A percentile compares a stretch with the other conserved stretches of the same genome.
Evolutionary conservation across 2,888 invertebrate species (phyloP).

Genomic region (Germaria angustata): DNA sequence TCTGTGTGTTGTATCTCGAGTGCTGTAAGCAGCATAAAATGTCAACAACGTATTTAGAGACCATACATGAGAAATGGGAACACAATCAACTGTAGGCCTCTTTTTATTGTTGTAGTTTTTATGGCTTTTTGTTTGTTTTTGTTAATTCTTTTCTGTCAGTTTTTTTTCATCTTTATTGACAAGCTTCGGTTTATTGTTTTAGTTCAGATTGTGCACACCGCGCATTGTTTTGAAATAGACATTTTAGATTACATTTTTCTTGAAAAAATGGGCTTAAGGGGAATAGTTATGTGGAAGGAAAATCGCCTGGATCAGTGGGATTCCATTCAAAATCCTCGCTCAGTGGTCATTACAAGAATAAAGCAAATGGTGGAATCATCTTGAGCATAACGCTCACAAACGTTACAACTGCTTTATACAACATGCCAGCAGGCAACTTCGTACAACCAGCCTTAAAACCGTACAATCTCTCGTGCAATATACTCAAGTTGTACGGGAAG

Average conservation of each 20-base stretch:
- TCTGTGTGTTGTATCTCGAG: conserved; percentile 39
- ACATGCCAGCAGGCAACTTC: no score
- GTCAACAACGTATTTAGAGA: conserved; percentile 53
- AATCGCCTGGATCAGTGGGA: no score
- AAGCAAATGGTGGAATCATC: no score
- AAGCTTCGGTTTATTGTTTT: conserved; percentile 53
- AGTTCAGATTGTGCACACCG: conserved; percentile 37
- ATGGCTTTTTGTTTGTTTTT: conserved; percentile 4
- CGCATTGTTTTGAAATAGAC: neutral
- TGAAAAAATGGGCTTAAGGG: neutral
- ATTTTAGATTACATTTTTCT: neutral
- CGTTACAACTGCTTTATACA: no score
- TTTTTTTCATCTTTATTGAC: conserved; percentile 35
- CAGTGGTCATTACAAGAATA: no score
- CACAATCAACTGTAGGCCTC: conserved; percentile 38
- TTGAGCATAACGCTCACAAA: no score
- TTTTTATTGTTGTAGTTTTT: neutral
- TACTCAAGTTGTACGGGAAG: no score
- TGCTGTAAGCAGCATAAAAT: conserved; percentile 42
- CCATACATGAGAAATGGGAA: conserved; percentile 49
- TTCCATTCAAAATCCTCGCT: no score
- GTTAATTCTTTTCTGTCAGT: conserved; percentile 25
- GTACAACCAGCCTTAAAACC: no score
- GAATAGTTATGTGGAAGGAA: no score
- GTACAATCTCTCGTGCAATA: no score